A percentile compares a stretch with the other conserved stretches of the same genome.
These are phyloP conservation scores for Hemithea aestivaria DNA, from an alignment of 2,888 invertebrate genomes.

Conservation along the genomic window DNA sequence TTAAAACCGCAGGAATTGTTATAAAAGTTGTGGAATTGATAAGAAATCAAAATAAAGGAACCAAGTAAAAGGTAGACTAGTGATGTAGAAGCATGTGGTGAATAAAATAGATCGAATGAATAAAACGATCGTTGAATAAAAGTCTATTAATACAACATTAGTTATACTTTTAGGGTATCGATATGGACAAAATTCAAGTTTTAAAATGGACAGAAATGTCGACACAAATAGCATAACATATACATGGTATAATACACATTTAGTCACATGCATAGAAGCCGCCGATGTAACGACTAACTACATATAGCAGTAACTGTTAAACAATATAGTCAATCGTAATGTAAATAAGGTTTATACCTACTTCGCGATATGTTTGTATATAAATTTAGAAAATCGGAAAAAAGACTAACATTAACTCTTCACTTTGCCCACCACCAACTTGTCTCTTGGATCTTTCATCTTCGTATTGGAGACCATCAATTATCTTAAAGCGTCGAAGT, in stretches of 20 bases:
- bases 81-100: conserved; percentile 14
- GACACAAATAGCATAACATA: conserved; percentile 5
- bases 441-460: conserved; percentile 39
- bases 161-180: conserved; percentile 4
- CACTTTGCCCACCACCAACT: conserved; percentile 31
- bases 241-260: conserved; percentile 3
- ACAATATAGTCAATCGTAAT: conserved; percentile 18
- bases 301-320: conserved; percentile 13
- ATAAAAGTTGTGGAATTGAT: conserved; percentile 64
- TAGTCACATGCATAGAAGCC: conserved; percentile 9
- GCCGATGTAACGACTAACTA: conserved; percentile 15
- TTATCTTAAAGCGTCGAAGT: conserved; percentile 18
- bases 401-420: conserved; percentile 45
- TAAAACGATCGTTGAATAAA: conserved; percentile 2
- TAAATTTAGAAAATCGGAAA: conserved; percentile 55
- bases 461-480: conserved; percentile 21
- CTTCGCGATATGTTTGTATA: conserved; percentile 54
- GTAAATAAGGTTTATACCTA: conserved; percentile 38
- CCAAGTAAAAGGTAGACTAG: conserved; percentile 52
- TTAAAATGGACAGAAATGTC: conserved; percentile 1
- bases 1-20: conserved; percentile 58
- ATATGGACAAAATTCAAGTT: conserved; percentile 1
- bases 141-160: conserved; percentile 6
- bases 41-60: conserved; percentile 52
- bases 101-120: conserved; percentile 10